Evolutionary conservation across 1,140 invertebrate genomes (phyloP).

Genomic region (Aphidius ervi): DNA sequence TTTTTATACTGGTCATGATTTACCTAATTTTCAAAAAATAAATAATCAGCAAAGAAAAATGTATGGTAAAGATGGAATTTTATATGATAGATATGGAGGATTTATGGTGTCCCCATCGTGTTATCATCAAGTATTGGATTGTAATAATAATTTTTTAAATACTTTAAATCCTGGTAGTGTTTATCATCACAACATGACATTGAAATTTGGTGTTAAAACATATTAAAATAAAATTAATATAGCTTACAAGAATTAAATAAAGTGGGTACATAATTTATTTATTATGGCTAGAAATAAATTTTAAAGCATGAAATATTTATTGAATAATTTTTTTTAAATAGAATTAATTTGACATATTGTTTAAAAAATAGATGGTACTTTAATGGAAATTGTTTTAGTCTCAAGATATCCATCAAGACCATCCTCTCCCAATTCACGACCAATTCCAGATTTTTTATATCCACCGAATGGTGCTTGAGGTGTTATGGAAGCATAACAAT

Average conservation of each 20-base stretch:
- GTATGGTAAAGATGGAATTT: conserved; percentile 52
- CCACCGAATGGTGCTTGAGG: conserved; percentile 75
- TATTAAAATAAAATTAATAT: not conserved
- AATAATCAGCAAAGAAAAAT: not conserved
- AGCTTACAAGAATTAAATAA: not conserved
- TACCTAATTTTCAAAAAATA: conserved; percentile 38
- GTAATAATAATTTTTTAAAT: conserved; percentile 49
- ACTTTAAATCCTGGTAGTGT: conserved; percentile 55
- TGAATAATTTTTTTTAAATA: too few species aligned
- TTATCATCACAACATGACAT: conserved; percentile 53
- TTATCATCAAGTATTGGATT: conserved; percentile 60
- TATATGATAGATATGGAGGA: conserved; percentile 56
- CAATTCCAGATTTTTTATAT: conserved; percentile 74
- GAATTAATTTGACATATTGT: too few species aligned
- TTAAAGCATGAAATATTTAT: too few species aligned
- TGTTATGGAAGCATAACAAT: conserved; percentile 65
- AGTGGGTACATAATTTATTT: too few species aligned
- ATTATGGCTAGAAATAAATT: too few species aligned
- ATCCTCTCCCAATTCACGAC: conserved; percentile 72
- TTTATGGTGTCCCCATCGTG: conserved; percentile 64
- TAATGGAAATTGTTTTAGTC: conserved; percentile 67
- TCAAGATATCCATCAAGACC: conserved; percentile 68
- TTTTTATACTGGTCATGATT: conserved; percentile 61
- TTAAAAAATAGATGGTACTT: conserved; percentile 15
- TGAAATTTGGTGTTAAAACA: conserved; percentile 45